phyloP scores from a whole-genome alignment of 2,113 vertebrate genomes.

The Lepisosteus osseus region DNA sequence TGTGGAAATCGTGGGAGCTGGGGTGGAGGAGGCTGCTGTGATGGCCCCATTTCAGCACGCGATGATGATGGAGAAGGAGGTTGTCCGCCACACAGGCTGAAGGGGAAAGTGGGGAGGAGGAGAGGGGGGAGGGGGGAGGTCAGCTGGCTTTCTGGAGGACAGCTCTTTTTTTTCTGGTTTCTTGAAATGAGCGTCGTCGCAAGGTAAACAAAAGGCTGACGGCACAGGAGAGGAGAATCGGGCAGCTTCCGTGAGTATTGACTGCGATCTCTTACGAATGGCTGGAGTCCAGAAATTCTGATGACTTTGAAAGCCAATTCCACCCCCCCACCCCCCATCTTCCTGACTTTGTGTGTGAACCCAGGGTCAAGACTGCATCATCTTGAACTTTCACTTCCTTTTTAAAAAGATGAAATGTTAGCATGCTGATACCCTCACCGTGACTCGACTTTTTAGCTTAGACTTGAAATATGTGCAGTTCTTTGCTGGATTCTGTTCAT shows the following conservation, averaged over 20 bases:
- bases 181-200: constrained; percentile 19
- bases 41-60: not conserved
- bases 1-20: not conserved
- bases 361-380: no score
- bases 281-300: not conserved
- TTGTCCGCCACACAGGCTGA: constrained; percentile 2
- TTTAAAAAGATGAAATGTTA: no score
- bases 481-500: no score
- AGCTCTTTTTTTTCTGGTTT: constrained; percentile 10
- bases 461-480: no score
- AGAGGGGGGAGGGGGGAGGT: not conserved
- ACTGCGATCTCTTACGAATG: not conserved
- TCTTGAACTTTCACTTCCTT: no score
- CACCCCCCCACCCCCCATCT: not conserved
- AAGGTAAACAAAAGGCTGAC: constrained; percentile 37
- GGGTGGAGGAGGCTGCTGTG: not conserved
- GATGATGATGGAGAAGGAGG: constrained; percentile 23
- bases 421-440: no score
- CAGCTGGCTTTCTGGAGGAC: constrained; percentile 24
- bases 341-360: no score
- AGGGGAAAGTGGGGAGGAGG: constrained; percentile 2
- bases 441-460: no score
- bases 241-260: constrained; percentile 53
- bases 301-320: not conserved
- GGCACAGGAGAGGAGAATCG: constrained; percentile 22